Evolutionary conservation across 2,797 vertebrate genomes (phyloP).

Genomic region (Siniperca obscura): DNA sequence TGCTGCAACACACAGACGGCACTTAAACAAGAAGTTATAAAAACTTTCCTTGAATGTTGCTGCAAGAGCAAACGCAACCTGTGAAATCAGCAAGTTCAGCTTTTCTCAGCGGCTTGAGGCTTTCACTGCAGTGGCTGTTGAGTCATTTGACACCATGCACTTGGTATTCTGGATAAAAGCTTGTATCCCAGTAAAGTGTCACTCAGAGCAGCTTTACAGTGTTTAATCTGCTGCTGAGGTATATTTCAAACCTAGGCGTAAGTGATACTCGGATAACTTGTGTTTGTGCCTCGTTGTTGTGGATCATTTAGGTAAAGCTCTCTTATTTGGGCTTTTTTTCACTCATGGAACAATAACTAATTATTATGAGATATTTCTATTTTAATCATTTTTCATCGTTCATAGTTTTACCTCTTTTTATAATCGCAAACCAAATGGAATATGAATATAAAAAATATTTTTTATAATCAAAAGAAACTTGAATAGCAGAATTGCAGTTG

Average conservation of each 20-base stretch:
- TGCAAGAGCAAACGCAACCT: neutral
- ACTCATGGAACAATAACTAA: neutral
- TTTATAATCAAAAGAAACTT: constrained; percentile 22
- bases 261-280: neutral
- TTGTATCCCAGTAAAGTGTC: neutral
- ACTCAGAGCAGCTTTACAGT: neutral
- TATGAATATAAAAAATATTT: neutral
- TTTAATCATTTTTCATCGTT: constrained; percentile 1
- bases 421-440: constrained; percentile 14
- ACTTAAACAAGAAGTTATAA: neutral
- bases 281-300: neutral
- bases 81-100: no score
- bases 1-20: neutral
- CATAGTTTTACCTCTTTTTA: neutral
- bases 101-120: neutral
- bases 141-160: neutral
- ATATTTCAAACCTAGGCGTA: neutral
- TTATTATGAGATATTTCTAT: neutral
- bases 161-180: neutral
- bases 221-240: neutral
- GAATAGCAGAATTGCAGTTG: neutral
- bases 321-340: neutral
- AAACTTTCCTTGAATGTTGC: neutral
- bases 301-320: neutral
- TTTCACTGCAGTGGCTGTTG: neutral